These are phyloP conservation scores for silkworm (Bombyx mori) DNA, from an alignment of 1,140 invertebrate species.

Conservation along the genomic window ASM3026992v2 NC_085115.1:14676501-14677000, in stretches of 20 bases:
- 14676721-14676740: constrained; percentile 47
- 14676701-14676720: constrained; percentile 36
- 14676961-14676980: neutral
- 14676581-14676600: constrained; percentile 50
- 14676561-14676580: constrained; percentile 38
- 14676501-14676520: constrained; percentile 25
- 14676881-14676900: constrained; percentile 9
- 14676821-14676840: constrained; percentile 82
- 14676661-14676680: constrained; percentile 76
- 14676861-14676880: constrained; percentile 66
- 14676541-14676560: constrained; percentile 31
- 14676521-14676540: constrained; percentile 34
- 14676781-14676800: constrained; percentile 78
- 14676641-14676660: constrained; percentile 71
- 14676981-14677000: too few species aligned
- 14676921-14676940: neutral
- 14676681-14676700: constrained; percentile 74
- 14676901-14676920: constrained; percentile 1
- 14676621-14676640: constrained; percentile 47
- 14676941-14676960: constrained; percentile 8
- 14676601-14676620: constrained; percentile 42
- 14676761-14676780: constrained; percentile 81
- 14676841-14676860: constrained; percentile 84
- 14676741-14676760: constrained; percentile 64
- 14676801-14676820: constrained; percentile 78